Percentiles rank a stretch among this genome's conserved stretches.
Evolutionary conservation across 1,140 invertebrate genomes (phyloP).

Genomic region (Nylanderia fulva): DNA sequence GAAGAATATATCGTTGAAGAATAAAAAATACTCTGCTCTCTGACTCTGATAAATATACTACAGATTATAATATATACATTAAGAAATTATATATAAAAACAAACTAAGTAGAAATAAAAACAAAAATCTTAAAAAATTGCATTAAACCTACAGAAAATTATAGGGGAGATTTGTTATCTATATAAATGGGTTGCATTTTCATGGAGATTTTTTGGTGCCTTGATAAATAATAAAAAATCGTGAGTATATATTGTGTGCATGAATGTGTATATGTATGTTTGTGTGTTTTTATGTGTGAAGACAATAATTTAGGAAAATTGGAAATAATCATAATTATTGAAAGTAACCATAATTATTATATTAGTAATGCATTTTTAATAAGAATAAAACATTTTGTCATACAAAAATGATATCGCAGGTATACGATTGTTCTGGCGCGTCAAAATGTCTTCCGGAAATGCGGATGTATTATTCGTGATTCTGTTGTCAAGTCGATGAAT

Average conservation of each 20-base stretch:
- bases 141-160: background rate
- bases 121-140: background rate
- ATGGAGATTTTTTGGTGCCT: background rate
- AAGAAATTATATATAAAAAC: background rate
- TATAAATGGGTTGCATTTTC: background rate
- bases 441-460: background rate
- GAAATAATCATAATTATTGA: conserved; percentile 37
- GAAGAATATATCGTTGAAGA: background rate
- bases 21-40: background rate
- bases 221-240: conserved; percentile 33
- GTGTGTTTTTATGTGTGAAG: background rate
- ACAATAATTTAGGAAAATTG: conserved; percentile 24
- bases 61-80: background rate
- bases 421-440: background rate
- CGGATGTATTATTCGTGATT: conserved; percentile 10
- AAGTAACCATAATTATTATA: conserved; percentile 44
- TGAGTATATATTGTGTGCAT: no score
- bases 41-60: background rate
- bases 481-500: conserved; percentile 3
- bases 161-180: background rate
- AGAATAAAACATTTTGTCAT: background rate
- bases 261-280: no score
- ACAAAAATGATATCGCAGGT: background rate
- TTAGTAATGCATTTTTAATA: conserved; percentile 17
- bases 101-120: background rate